These are phyloP conservation scores for Festucalex cinctus DNA, from an alignment of 2,113 vertebrate species.

Conservation along the genomic window DNA sequence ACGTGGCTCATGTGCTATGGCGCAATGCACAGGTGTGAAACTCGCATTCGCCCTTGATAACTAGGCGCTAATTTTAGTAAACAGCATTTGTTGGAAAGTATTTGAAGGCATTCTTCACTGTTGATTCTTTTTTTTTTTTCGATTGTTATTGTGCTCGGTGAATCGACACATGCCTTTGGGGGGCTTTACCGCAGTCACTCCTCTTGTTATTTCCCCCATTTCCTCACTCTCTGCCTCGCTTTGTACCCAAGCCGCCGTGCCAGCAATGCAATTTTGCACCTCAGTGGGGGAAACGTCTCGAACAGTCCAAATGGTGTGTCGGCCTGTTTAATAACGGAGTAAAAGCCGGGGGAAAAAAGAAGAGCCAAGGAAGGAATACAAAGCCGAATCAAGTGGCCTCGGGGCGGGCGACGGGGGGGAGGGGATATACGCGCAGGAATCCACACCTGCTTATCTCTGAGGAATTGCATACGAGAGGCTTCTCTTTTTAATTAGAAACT, in stretches of 20 bases:
- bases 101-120: neutral
- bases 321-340: conserved; percentile 59
- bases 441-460: conserved; percentile 59
- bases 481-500: conserved; percentile 67
- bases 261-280: conserved; percentile 59
- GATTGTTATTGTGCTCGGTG: conserved; percentile 36
- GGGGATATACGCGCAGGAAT: conserved; percentile 34
- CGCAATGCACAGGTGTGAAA: conserved; percentile 49
- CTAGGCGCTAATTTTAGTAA: conserved; percentile 48
- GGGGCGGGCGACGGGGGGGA: conserved; percentile 35
- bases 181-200: conserved; percentile 42
- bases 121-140: conserved; percentile 1
- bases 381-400: conserved; percentile 35
- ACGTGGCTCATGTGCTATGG: conserved; percentile 40
- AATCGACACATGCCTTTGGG: conserved; percentile 42
- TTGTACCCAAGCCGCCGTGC: conserved; percentile 35
- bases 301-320: conserved; percentile 39
- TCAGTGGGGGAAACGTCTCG: conserved; percentile 50
- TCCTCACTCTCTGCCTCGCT: conserved; percentile 34
- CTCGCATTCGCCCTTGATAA: conserved; percentile 47
- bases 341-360: conserved; percentile 23
- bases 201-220: conserved; percentile 31
- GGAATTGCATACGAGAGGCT: conserved; percentile 61
- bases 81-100: neutral
- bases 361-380: conserved; percentile 39